Conservation (phyloP, 2,888 invertebrate genomes). For the Folsomia candida region DNA sequence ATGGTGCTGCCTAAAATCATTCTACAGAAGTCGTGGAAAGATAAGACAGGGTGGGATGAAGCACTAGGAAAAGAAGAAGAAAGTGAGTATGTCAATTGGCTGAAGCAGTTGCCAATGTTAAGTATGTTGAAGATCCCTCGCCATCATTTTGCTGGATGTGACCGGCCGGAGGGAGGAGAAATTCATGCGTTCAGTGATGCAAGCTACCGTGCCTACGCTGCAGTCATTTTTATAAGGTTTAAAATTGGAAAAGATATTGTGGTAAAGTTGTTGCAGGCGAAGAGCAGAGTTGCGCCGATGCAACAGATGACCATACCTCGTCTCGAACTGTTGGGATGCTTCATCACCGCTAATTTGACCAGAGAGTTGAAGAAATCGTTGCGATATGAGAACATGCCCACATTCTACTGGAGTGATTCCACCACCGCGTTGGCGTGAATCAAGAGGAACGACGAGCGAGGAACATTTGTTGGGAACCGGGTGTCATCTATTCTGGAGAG, state of each 20-base stretch:
- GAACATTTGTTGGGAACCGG: too few relatives aligned
- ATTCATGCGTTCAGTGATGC: constrained; percentile 51
- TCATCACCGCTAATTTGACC: neutral
- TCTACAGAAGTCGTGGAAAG: constrained; percentile 36
- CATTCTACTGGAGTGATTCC: too few relatives aligned
- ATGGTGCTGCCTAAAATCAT: constrained; percentile 12
- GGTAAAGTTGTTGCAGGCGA: constrained; percentile 48
- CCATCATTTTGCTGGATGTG: constrained; percentile 26
- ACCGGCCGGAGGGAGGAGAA: constrained; percentile 19
- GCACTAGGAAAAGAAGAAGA: constrained; percentile 10
- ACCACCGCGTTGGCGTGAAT: too few relatives aligned
- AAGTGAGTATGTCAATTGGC: constrained; percentile 33
- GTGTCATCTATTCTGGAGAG: too few relatives aligned
- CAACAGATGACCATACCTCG: constrained; percentile 50
- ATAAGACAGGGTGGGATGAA: constrained; percentile 28
- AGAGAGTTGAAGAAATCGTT: neutral
- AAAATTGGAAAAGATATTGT: constrained; percentile 26
- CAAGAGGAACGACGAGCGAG: too few relatives aligned
- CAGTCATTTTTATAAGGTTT: constrained; percentile 46
- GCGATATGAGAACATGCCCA: too few relatives aligned
- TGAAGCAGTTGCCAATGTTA: constrained; percentile 34
- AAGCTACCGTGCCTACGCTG: constrained; percentile 48
- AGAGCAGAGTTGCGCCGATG: constrained; percentile 50
- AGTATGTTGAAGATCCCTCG: constrained; percentile 43
- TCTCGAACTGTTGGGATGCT: constrained; percentile 51